Base-by-base conservation (phyloP, 2,888 invertebrate species). In the Biston betularia region DNA sequence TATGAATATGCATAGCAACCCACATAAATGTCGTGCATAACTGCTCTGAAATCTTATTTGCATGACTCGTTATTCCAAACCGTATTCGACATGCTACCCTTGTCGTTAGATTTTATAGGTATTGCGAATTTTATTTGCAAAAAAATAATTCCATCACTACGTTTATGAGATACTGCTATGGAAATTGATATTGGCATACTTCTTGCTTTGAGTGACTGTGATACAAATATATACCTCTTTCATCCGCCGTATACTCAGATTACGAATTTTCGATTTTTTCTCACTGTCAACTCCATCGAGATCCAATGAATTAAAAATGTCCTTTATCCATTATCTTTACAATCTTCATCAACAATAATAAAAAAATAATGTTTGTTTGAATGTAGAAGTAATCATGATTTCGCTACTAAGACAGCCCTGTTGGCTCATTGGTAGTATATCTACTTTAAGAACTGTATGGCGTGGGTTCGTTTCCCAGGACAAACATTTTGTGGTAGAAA, bases 21-120 rank as follows among this genome's bases (percentile, higher is more conserved):
- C 42, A 53, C 57, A 61, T 57, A 65, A 65, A 61, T 52, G 61
- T 57, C 65, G 65, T 61, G 65, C 55, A 48, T 57, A 65, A 61
- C 56, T 40, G 56, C 52, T 54, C 55, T 61, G 38, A 65, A 59
- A 49, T 63, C 60, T 64, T 61, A 68, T 68, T 68, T 62, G 54
- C 64, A 62, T 68, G 53, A 49, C 42, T 38, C 53, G 58, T 64
- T 61, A 61, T 57, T 24, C 14, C 44, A 56, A 65, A 57, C 53
- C 46, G 61, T 65, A 57, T 64, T 59, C 50, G 40, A 61, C 61
- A 61, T 61, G 61, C 65, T 46, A 65, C 65, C 61, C 46, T 61
- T n/a, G 48, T 52, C 53, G 53, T 53, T 52, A 57, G 49, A 42
- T 64, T 58, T 63, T 35, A 54, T 54, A 5, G 38, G n/a, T 24